Conservation (phyloP, 1,140 invertebrate genomes). For the Cherax destructor region DNA sequence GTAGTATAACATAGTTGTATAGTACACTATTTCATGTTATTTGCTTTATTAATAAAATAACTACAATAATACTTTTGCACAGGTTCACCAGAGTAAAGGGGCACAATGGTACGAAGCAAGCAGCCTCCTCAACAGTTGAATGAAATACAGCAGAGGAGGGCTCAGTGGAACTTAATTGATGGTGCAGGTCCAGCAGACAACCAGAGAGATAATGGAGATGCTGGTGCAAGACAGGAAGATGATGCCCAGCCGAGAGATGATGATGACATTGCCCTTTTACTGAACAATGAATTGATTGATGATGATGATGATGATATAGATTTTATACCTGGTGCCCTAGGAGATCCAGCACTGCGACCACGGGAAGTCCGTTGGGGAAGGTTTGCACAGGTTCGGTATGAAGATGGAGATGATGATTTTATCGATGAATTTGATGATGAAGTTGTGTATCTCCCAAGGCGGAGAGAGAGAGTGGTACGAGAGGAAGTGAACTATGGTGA, state of each 20-base stretch:
- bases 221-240: background rate
- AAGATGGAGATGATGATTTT: background rate
- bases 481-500: slow-evolving; percentile 62
- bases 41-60: background rate
- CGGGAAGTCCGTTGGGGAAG: slow-evolving; percentile 11
- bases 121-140: slow-evolving; percentile 54
- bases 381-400: background rate
- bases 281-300: slow-evolving; percentile 44
- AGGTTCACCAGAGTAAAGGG: background rate
- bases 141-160: slow-evolving; percentile 53
- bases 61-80: background rate
- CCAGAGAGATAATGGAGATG: background rate
- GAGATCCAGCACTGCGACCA: slow-evolving; percentile 4
- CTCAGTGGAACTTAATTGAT: slow-evolving; percentile 61
- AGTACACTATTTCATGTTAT: background rate
- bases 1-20: too few species aligned
- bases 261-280: slow-evolving; percentile 21
- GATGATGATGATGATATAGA: slow-evolving; percentile 54
- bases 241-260: background rate
- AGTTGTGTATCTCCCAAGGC: background rate
- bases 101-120: slow-evolving; percentile 53
- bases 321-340: slow-evolving; percentile 28
- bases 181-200: slow-evolving; percentile 5
- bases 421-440: slow-evolving; percentile 22
- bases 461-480: slow-evolving; percentile 21